These are phyloP conservation scores for Chloropsis hardwickii DNA, from an alignment of 2,113 vertebrate genomes.

Conservation along the genomic window DNA sequence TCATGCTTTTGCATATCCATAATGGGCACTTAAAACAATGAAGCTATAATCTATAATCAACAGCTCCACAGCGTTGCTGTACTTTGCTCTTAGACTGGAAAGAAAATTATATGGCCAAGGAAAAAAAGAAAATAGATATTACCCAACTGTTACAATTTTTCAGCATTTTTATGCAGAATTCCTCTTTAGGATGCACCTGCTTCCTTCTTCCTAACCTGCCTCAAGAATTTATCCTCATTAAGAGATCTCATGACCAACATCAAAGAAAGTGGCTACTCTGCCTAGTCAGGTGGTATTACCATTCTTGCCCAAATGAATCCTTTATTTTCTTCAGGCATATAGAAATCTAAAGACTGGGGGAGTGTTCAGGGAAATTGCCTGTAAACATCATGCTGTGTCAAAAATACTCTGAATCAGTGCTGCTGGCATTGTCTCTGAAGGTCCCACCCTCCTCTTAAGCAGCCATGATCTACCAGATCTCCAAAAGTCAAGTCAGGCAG, in stretches of 20 bases:
- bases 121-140: not conserved
- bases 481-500: not conserved
- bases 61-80: not conserved
- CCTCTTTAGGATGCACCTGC: not conserved
- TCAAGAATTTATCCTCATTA: not conserved
- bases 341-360: not conserved
- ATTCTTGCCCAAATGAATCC: not conserved
- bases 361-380: not conserved
- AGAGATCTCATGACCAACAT: not conserved
- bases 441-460: not conserved
- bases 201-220: not conserved
- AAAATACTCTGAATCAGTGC: not conserved
- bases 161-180: not conserved
- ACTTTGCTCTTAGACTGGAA: not conserved
- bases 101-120: not conserved
- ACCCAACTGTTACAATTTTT: not conserved
- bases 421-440: not conserved
- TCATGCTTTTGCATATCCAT: not conserved
- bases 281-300: not conserved
- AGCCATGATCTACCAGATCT: not conserved
- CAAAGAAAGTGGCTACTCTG: not conserved
- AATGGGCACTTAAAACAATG: not conserved
- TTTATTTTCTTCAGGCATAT: not conserved
- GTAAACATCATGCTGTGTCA: not conserved
- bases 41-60: not conserved